Percentiles rank a stretch among this genome's conserved stretches.
These are phyloP conservation scores for Lepetodrilus schrolli DNA, from an alignment of 2,888 invertebrate genomes.

Conservation along the genomic window DNA sequence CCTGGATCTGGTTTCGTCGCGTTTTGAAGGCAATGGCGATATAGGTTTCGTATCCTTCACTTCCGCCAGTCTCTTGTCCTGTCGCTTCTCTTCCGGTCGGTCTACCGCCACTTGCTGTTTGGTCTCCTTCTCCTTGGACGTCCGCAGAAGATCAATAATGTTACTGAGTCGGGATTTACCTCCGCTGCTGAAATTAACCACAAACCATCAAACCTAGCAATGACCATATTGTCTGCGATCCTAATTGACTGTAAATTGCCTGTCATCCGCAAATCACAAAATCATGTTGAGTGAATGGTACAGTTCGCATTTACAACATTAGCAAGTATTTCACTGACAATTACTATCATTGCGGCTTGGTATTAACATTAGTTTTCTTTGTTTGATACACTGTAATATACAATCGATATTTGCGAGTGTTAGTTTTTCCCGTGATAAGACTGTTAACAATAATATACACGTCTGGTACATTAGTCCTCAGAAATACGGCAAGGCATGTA, in stretches of 20 bases:
- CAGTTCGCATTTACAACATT: too few relatives aligned
- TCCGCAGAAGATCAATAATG: slow-evolving; percentile 51
- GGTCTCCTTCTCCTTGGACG: slow-evolving; percentile 46
- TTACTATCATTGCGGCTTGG: too few relatives aligned
- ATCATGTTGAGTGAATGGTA: too few relatives aligned
- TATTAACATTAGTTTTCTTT: background rate
- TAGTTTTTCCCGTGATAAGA: too few relatives aligned
- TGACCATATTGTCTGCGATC: background rate
- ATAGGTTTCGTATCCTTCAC: background rate
- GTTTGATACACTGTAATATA: background rate
- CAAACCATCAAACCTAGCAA: background rate
- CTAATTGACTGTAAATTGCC: background rate
- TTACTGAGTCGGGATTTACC: slow-evolving; percentile 49
- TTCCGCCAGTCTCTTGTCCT: background rate
- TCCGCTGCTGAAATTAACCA: slow-evolving; percentile 36
- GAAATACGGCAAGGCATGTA: too few relatives aligned
- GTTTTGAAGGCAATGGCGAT: background rate
- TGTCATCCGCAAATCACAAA: background rate
- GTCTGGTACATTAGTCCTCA: too few relatives aligned
- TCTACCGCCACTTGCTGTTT: background rate
- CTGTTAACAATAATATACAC: too few relatives aligned
- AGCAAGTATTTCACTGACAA: too few relatives aligned
- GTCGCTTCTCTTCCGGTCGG: background rate
- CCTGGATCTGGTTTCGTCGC: background rate
- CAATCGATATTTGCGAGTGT: too few relatives aligned